Base-by-base conservation (phyloP, 2,888 invertebrate genomes). In the Melinaea menophilus region DNA sequence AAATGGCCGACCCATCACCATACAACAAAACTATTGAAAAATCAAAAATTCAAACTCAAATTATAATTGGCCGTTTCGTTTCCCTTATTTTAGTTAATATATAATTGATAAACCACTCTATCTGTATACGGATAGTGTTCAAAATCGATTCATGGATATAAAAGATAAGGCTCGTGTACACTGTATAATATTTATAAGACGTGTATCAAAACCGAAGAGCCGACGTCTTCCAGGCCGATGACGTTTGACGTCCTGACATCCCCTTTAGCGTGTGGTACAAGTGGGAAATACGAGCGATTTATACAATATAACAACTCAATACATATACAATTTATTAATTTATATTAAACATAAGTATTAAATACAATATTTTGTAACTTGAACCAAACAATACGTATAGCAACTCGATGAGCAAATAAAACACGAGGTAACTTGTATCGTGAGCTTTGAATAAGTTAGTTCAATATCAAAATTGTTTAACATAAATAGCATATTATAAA, bases 231-330 rank as follows among this genome's bases (percentile, higher is more conserved):
- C 84, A 85, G 76, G 75, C 85, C 88, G 88, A 89, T 90, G 90
- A 90, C 88, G 90, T 90, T 90, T 90, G 90, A 90, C 86, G 89
- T 82, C 86, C 89, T 86, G 90, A 89, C 90, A 79, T 82, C 79
- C 82, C 82, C 81, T 79, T 81, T 79, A 75, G 73, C 67, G 71
- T 71, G 68, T 71, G 79, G 79, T 71, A 33, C 62, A 77, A 78
- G 67, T 13, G 54, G 56, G 47, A 47, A 56, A 57, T 65, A 58
- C 54, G 47, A 61, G 41, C 61, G 45, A 56, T 60, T 45, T 5
- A 37, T 11, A 9, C 9, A 1, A 41, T 41, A 9, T 7, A 9
- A 9, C 7, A 9, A 41, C 3, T 9, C 9, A 41, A 7, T 41
- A 5, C 7, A 37, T 37, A 37, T 37, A 37, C 1, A 37, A 22